These are phyloP conservation scores for Tipula lateralis DNA, from an alignment of 2,888 invertebrate species.

Conservation along the genomic window DNA sequence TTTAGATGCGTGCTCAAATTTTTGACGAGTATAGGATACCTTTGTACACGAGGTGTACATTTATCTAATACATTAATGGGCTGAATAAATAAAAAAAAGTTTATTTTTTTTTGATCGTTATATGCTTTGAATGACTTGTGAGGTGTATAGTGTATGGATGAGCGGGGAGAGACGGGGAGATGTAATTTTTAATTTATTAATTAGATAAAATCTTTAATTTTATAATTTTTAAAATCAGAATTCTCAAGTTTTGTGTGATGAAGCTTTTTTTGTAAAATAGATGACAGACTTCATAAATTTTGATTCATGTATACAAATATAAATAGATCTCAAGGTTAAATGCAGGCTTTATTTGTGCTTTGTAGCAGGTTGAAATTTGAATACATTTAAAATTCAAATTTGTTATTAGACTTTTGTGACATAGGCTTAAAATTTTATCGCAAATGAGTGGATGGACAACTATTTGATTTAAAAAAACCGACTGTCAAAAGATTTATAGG, in stretches of 20 bases:
- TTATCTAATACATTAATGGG: background rate
- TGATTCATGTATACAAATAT: background rate
- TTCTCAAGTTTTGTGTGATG: background rate
- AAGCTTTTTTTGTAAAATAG: background rate
- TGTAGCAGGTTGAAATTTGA: background rate
- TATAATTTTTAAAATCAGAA: background rate
- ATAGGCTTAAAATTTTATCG: too few species aligned
- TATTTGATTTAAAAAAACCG: too few species aligned
- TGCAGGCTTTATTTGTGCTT: background rate
- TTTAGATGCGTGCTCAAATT: background rate
- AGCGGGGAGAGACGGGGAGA: background rate
- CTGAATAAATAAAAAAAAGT: background rate
- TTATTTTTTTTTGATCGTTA: background rate
- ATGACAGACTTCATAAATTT: conserved; percentile 13
- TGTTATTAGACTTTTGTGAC: background rate
- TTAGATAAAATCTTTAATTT: background rate
- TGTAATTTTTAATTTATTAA: background rate
- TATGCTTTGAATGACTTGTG: background rate
- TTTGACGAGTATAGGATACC: background rate
- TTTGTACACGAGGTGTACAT: background rate
- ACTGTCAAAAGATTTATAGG: too few species aligned
- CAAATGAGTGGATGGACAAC: too few species aligned
- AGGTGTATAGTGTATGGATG: background rate
- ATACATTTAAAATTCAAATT: background rate
- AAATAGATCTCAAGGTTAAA: background rate